phyloP scores from a whole-genome alignment of 2,888 invertebrate genomes.

The Plebejus argus region DNA sequence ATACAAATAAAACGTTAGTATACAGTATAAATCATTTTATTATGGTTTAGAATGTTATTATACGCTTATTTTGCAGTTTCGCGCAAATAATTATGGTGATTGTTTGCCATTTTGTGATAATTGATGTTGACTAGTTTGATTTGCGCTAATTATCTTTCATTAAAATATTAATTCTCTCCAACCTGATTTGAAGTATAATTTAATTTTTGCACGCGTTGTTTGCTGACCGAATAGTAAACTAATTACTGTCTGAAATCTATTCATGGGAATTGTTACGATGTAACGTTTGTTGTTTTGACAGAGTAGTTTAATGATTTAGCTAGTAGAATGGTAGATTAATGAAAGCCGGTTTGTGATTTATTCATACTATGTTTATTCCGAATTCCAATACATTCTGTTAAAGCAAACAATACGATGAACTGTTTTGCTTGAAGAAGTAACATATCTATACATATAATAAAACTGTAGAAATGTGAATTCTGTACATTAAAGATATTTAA shows the following conservation, averaged over 20 bases:
- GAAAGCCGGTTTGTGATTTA: neutral
- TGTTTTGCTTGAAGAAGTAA: too few relatives aligned
- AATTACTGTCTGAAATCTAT: slow-evolving; percentile 20
- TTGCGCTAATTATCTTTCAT: slow-evolving; percentile 74
- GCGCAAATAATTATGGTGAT: slow-evolving; percentile 73
- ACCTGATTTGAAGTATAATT: slow-evolving; percentile 42
- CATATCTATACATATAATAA: too few relatives aligned
- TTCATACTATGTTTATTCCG: neutral
- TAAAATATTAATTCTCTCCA: slow-evolving; percentile 61
- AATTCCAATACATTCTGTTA: too few relatives aligned
- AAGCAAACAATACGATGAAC: too few relatives aligned
- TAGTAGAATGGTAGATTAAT: neutral
- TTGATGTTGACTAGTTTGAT: slow-evolving; percentile 76
- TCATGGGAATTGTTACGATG: slow-evolving; percentile 17
- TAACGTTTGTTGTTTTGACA: slow-evolving; percentile 5
- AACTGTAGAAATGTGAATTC: too few relatives aligned
- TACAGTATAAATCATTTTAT: neutral
- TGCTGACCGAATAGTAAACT: slow-evolving; percentile 34
- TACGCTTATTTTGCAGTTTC: slow-evolving; percentile 71
- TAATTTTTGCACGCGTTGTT: slow-evolving; percentile 44
- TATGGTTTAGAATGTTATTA: slow-evolving; percentile 47
- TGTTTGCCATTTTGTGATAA: slow-evolving; percentile 77
- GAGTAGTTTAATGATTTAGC: neutral
- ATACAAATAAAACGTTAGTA: too few relatives aligned
- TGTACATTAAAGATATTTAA: too few relatives aligned